Evolutionary conservation across 1,140 invertebrate genomes (phyloP).

Genomic region (Megathymus violae): DNA sequence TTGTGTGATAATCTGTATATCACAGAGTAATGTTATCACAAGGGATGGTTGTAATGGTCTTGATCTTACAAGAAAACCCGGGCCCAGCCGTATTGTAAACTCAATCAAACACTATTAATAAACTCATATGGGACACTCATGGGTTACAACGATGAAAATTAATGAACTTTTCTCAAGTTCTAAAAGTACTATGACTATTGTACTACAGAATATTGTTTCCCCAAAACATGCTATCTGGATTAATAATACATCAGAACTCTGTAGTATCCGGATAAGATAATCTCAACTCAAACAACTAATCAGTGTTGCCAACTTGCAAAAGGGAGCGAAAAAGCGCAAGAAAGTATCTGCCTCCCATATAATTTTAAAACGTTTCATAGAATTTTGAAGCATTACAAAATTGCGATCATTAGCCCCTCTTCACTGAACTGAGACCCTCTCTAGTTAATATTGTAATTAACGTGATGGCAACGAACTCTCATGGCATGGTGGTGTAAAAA

Average conservation of each 20-base stretch:
- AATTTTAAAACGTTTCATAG: slow-evolving; percentile 36
- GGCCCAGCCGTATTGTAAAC: too few species aligned
- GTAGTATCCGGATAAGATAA: slow-evolving; percentile 9
- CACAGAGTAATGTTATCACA: too few species aligned
- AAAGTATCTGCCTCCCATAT: slow-evolving; percentile 15
- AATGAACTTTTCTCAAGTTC: too few species aligned
- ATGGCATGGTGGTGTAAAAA: slow-evolving; percentile 57
- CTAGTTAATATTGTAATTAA: slow-evolving; percentile 69
- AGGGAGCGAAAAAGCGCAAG: slow-evolving; percentile 13
- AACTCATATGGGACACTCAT: too few species aligned
- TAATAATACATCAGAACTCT: neutral
- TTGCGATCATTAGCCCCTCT: slow-evolving; percentile 33
- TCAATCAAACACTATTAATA: too few species aligned
- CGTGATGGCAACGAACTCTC: slow-evolving; percentile 53
- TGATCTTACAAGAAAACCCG: too few species aligned
- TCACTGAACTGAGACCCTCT: slow-evolving; percentile 57
- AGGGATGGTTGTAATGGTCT: too few species aligned
- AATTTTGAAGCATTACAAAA: slow-evolving; percentile 37
- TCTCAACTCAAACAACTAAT: neutral
- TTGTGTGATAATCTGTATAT: too few species aligned
- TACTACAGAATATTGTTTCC: too few species aligned
- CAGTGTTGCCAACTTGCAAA: slow-evolving; percentile 8
- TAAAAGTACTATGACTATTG: too few species aligned
- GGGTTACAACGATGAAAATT: too few species aligned
- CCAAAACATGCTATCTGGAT: too few species aligned